Base-by-base conservation (phyloP, 2,113 vertebrate species). In the Cinclus cinclus region DNA sequence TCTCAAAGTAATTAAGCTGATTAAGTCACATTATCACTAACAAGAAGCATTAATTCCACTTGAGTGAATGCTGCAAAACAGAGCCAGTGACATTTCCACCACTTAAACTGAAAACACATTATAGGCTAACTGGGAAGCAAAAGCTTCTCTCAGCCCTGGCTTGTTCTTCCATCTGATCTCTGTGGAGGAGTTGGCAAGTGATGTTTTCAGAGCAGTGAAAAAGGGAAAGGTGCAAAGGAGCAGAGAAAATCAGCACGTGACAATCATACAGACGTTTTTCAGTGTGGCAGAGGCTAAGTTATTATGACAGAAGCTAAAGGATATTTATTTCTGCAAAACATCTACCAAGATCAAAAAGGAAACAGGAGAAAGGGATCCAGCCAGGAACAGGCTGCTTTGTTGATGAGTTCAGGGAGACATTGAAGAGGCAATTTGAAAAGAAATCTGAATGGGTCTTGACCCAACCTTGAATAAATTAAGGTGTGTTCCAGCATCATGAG, bases 21-120 rank as follows among this genome's bases (percentile, higher is more conserved):
- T 97, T 97, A 96, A 97, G 96, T 96, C 92, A 80, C 95, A 96
- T 96, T 97, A 97, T 94, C 92, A 74, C 93, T 96, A 97, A 96
- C 96, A 96, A 96, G 94, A 92, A 96, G 76, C 83, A 86, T 96
- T 96, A 92, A 96, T 95, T 97, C 92, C 86, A 76, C 91, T 92
- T 37, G 65, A 96, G 58, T 70, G 94, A 93, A 64, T 2, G 15
- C 78, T 74, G 89, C 88, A 90, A 83, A 86, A 76, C 46, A 65
- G 90, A 95, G 68, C 64, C 94, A 71, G 73, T 95, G 95, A 97
- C 94, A 93, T 97, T 97, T 95, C 88, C 90, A 94, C 92, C 90
- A 74, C 90, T 95, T 92, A 91, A 64, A 80, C 7, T 76, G 83
- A 87, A 91, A 96, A 88, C 35, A 23, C 83, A 64, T 92, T 90